Conservation (phyloP, 2,113 vertebrate species). For the Cervus canadensis region DNA sequence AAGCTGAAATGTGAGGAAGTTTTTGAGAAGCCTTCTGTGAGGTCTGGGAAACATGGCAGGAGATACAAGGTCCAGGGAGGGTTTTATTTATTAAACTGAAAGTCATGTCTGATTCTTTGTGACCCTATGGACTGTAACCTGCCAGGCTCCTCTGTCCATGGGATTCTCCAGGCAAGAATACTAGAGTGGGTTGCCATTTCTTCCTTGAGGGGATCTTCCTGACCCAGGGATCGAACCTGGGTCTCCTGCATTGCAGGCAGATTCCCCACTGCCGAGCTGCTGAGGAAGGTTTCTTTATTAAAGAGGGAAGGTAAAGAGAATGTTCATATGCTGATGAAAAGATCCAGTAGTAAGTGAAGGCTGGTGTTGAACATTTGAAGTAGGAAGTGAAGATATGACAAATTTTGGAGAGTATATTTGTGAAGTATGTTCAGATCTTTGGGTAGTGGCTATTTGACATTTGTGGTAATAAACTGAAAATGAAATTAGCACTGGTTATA, state of each 20-base stretch:
- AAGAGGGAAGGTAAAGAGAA: neutral
- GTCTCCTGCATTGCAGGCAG: neutral
- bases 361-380: neutral
- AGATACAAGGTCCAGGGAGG: neutral
- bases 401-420: neutral
- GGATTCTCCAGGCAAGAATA: neutral
- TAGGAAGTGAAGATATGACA: neutral
- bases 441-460: neutral
- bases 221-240: neutral
- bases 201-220: neutral
- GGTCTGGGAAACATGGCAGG: too few relatives aligned
- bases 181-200: neutral
- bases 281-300: neutral
- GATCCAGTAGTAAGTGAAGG: neutral
- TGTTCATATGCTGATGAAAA: neutral
- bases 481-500: neutral
- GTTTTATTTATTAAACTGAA: neutral
- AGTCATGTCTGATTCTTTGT: neutral
- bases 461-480: neutral
- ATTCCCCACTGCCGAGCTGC: neutral
- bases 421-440: neutral
- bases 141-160: neutral
- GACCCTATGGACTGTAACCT: neutral
- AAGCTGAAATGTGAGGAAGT: neutral
- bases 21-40: neutral